phyloP scores from a whole-genome alignment of 2,888 invertebrate species.

The Drosophila mimica region DNA sequence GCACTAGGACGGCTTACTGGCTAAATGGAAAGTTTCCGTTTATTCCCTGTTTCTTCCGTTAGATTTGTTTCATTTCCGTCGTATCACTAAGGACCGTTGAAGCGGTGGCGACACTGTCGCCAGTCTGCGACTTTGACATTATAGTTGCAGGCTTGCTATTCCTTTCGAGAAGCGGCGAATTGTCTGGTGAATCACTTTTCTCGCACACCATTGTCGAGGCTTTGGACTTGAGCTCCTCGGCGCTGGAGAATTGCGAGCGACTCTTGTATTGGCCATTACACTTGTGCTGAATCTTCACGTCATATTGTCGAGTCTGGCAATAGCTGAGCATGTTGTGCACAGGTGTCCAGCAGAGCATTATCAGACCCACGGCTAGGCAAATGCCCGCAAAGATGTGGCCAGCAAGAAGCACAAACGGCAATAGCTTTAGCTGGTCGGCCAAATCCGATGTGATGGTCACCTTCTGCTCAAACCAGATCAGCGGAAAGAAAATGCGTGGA shows the following conservation, averaged over 20 bases:
- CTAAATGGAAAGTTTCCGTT: slow-evolving; percentile 49
- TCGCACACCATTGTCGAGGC: slow-evolving; percentile 53
- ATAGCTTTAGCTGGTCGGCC: slow-evolving; percentile 86
- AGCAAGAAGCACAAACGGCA: slow-evolving; percentile 86
- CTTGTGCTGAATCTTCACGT: slow-evolving; percentile 60
- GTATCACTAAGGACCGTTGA: slow-evolving; percentile 55
- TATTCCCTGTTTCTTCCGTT: slow-evolving; percentile 12
- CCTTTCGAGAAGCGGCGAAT: slow-evolving; percentile 76
- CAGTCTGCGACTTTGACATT: slow-evolving; percentile 67
- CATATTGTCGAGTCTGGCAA: slow-evolving; percentile 53
- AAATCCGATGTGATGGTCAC: slow-evolving; percentile 87
- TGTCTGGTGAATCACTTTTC: slow-evolving; percentile 65
- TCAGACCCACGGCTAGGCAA: slow-evolving; percentile 85
- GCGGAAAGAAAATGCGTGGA: slow-evolving; percentile 90
- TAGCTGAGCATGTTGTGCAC: slow-evolving; percentile 60
- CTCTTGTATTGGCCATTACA: slow-evolving; percentile 68
- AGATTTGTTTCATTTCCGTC: slow-evolving; percentile 44
- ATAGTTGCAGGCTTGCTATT: slow-evolving; percentile 26
- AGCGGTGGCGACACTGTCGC: slow-evolving; percentile 64
- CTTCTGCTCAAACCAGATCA: slow-evolving; percentile 92
- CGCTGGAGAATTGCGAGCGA: slow-evolving; percentile 59
- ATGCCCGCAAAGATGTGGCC: slow-evolving; percentile 86
- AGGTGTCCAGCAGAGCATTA: slow-evolving; percentile 84
- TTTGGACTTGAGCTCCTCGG: slow-evolving; percentile 71
- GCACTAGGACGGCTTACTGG: slow-evolving; percentile 75